Base-by-base conservation (phyloP, 1,140 invertebrate genomes). In the Macrotrachela quadricornifera region DNA sequence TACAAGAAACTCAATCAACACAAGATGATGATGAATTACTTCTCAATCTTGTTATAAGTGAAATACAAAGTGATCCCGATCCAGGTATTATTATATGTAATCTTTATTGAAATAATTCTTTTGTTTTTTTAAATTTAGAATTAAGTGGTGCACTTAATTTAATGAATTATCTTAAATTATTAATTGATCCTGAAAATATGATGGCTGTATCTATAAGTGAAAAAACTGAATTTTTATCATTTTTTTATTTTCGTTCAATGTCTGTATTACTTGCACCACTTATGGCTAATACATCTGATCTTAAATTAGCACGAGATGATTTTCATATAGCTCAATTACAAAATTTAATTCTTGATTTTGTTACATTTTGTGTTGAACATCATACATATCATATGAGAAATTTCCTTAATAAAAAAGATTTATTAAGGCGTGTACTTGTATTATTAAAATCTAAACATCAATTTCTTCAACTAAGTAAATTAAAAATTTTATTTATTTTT, bases 341-440 rank as follows among this genome's bases (percentile, higher is more conserved):
- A 43, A 84, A 86, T 46, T 73, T 96, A 49, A 88, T 97, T 44
- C 68, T 99, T 51, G 91, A 97, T 68, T 73, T 99, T 58, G 73
- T 97, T 49, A 85, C 86, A n/a, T 99, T 97, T 70, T 99, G 91
- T 72, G 87, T 97, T n/a, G 92, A 97, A 71, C 90, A 96, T 75
- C 94, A 99, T 72, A 85, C 84, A 45, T 95, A 91, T 74, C 88
- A 96, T 70, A 92, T 96, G 64, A 94, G 94, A 68, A 94, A 91
- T 64, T 95, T 86, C 70, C 83, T 96, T 67, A 77, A 96, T 59
- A 86, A 86, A 69, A 94, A 91, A 74, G 88, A 97, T 74, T 74
- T 99, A 56, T 75, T 97, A 49, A 79, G 83, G 65, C 78, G 83
- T 69, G 86, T 97, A 66, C 74, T 96, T 56, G 85, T 96, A 56